Evolutionary conservation across 2,888 invertebrate genomes (phyloP).

Genomic region (Melanchra persicariae): DNA sequence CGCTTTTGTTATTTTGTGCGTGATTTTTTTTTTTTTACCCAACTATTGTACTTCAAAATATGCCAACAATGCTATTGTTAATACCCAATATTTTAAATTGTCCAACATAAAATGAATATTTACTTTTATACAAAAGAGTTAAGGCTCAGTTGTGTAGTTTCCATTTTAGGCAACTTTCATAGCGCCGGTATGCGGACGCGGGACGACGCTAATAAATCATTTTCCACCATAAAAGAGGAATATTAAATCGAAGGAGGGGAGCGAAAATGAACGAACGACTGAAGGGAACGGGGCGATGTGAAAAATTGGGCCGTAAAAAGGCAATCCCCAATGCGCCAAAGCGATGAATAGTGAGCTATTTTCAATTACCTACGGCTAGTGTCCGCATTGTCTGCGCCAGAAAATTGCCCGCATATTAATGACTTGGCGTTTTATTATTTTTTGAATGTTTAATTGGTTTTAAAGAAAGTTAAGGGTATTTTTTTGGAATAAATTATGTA

Average conservation of each 20-base stretch:
- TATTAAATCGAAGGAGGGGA: slow-evolving; percentile 84
- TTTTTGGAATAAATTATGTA: too few species aligned
- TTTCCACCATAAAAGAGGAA: slow-evolving; percentile 83
- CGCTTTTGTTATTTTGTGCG: background rate
- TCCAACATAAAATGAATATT: slow-evolving; percentile 15
- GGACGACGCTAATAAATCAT: slow-evolving; percentile 83
- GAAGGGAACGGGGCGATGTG: slow-evolving; percentile 72
- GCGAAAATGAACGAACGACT: slow-evolving; percentile 79
- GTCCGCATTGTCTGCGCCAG: slow-evolving; percentile 47
- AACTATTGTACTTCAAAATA: slow-evolving; percentile 6
- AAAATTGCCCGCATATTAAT: slow-evolving; percentile 45
- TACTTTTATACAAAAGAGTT: slow-evolving; percentile 37
- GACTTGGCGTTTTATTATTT: slow-evolving; percentile 27
- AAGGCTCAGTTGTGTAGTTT: slow-evolving; percentile 48
- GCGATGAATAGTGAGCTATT: slow-evolving; percentile 81
- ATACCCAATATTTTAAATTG: slow-evolving; percentile 31
- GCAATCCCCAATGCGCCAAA: slow-evolving; percentile 80
- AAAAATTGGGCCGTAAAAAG: slow-evolving; percentile 87
- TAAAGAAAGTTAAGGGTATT: background rate
- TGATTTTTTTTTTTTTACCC: background rate
- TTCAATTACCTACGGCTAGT: slow-evolving; percentile 77
- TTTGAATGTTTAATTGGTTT: slow-evolving; percentile 24
- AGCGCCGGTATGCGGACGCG: slow-evolving; percentile 73
- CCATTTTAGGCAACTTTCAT: slow-evolving; percentile 77
- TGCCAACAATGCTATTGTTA: slow-evolving; percentile 19